Evolutionary conservation across 1,140 invertebrate species (phyloP).

Genomic region (Bombyx mandarina): DNA sequence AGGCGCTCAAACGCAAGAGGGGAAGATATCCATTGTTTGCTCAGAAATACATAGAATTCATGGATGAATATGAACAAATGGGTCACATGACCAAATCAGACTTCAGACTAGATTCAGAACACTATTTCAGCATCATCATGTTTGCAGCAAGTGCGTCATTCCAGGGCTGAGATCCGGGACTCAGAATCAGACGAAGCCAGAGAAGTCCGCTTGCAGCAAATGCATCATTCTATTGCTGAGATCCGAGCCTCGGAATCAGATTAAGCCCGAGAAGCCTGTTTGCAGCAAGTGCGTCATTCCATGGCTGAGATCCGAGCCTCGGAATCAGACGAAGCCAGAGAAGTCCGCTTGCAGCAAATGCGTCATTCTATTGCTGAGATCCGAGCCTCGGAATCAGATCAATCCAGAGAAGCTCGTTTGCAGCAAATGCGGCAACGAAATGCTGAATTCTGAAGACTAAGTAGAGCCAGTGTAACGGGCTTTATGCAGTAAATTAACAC

Average conservation of each 20-base stretch:
- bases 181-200: conserved; percentile 12
- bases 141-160: conserved; percentile 4
- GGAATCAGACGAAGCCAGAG: conserved; percentile 12
- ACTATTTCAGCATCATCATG: not conserved
- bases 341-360: conserved; percentile 12
- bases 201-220: conserved; percentile 11
- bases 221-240: conserved; percentile 12
- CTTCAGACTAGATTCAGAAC: not conserved
- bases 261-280: not conserved
- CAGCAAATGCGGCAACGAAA: conserved; percentile 17
- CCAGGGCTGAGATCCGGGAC: conserved; percentile 9
- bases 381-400: not conserved
- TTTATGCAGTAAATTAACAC: conserved; percentile 13
- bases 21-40: not conserved
- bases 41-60: not conserved
- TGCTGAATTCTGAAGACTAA: conserved; percentile 10
- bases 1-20: not conserved
- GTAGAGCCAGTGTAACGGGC: conserved; percentile 12
- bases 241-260: not conserved
- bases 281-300: conserved; percentile 10
- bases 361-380: conserved; percentile 10
- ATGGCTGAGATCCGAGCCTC: conserved; percentile 11
- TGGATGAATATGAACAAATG: not conserved
- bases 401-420: conserved; percentile 4
- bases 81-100: not conserved